Evolutionary conservation across 1,140 invertebrate genomes (phyloP), one percentile per base, ranked within the genome.

Genomic region (Vanessa tameamea): DNA sequence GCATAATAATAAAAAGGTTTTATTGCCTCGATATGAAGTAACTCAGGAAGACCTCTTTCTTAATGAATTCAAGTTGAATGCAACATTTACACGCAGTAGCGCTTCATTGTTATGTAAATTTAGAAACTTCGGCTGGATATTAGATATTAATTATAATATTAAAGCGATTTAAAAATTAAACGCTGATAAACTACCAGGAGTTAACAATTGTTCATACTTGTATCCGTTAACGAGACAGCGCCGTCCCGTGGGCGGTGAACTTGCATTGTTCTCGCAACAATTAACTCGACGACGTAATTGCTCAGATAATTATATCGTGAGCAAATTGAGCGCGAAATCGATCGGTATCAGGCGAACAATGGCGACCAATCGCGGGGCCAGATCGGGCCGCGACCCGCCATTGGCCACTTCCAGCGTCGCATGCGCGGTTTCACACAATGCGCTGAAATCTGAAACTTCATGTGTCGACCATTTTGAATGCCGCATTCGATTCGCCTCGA

Each of bases 311-410:
- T 48, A 61, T 78, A 86, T 87, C 83, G 81, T 47, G 74, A 81
- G 82, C 84, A 83, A 85, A 87, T 86, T 86, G 81, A 82, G 74
- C 83, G 86, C 76, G 79, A 85, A 86, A 82, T 80, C 79, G 80
- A 83, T 82, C 78, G 80, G 73, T 76, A 82, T 84, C 79, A 75
- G 48, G 55, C 57, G 72, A 72, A 78, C 76, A 78, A 78, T 73
- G 67, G 69, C 73, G 72, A 69, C 85, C 85, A 86, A 86, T 86
- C 65, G 73, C 70, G 48, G 13, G 64, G 23, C 61, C 48, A 31
- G 8, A 20, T 48, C 69, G 16, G n/a, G 13, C n/a, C 31, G 57
- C 20, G 59, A 26, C 43, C 64, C 61, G 23, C 73, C 75, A 78
- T 78, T 78, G 82, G 80, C 53, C 64, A 66, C 47, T 55, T 26